These are phyloP conservation scores for Cephalopholis sonnerati DNA, from an alignment of 2,113 vertebrate genomes.

Conservation along the genomic window DNA sequence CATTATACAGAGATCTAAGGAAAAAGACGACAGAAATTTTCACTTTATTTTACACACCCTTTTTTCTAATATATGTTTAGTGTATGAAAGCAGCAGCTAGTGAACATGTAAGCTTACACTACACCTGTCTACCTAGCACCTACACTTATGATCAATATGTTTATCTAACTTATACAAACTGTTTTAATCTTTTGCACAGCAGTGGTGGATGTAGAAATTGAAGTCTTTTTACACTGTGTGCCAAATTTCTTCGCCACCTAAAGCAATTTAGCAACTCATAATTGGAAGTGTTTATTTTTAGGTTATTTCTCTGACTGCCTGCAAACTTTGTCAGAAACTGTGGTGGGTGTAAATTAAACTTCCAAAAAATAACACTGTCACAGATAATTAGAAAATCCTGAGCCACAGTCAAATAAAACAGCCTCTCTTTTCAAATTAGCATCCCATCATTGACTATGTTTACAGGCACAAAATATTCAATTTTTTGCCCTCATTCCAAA, in stretches of 20 bases:
- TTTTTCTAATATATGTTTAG: neutral
- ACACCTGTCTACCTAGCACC: neutral
- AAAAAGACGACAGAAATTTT: neutral
- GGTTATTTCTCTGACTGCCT: neutral
- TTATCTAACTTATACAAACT: neutral
- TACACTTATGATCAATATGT: neutral
- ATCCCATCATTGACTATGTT: too few species aligned
- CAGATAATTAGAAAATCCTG: neutral
- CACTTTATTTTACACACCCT: neutral
- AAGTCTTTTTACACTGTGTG: neutral
- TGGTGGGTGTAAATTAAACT: neutral
- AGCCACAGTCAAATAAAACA: neutral
- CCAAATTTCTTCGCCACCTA: neutral
- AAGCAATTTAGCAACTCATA: neutral
- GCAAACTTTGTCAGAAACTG: neutral
- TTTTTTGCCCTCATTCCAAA: too few species aligned
- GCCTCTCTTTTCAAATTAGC: neutral
- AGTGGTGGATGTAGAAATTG: neutral
- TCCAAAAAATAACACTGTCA: neutral
- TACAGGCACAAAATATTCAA: too few species aligned
- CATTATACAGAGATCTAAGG: slow-evolving; percentile 91
- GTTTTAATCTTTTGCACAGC: neutral
- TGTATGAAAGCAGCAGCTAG: neutral
- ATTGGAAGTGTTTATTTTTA: neutral
- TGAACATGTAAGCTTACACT: neutral